Conservation (phyloP, 2,888 invertebrate species). For the Drosophila algonquin region DNA sequence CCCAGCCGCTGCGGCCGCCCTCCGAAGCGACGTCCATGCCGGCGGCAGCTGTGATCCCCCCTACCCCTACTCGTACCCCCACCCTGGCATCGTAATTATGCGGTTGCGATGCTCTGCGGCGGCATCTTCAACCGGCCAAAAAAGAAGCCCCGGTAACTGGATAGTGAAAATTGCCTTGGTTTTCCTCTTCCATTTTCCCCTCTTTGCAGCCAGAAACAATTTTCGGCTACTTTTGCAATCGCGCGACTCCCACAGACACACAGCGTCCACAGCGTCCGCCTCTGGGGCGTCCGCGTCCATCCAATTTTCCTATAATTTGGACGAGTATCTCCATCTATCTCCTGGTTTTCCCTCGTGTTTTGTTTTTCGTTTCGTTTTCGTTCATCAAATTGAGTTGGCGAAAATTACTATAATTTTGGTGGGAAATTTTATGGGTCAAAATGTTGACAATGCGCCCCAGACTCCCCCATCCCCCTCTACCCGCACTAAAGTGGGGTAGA, state of each 20-base stretch:
- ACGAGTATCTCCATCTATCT: neutral
- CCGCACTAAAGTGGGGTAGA: conserved; percentile 29
- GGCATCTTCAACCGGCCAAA: conserved; percentile 39
- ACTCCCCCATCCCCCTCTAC: too few species aligned
- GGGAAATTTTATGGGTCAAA: conserved; percentile 79
- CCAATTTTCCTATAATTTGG: conserved; percentile 44
- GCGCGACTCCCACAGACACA: conserved; percentile 56
- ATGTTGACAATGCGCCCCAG: conserved; percentile 59
- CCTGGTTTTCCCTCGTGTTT: conserved; percentile 8
- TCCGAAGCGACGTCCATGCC: conserved; percentile 32
- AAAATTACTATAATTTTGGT: conserved; percentile 77
- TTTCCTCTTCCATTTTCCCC: conserved; percentile 25
- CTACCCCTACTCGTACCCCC: neutral
- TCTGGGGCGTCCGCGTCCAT: conserved; percentile 7
- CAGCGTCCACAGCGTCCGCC: conserved; percentile 1
- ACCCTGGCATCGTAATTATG: conserved; percentile 32
- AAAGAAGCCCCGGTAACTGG: conserved; percentile 58
- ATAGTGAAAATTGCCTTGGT: conserved; percentile 70
- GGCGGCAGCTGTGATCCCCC: conserved; percentile 27
- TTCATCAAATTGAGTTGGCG: conserved; percentile 74
- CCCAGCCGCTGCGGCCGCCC: neutral
- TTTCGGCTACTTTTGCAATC: conserved; percentile 76
- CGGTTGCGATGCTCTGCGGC: conserved; percentile 24
- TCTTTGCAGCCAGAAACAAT: conserved; percentile 50
- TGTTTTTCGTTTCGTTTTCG: conserved; percentile 28